phyloP scores from a whole-genome alignment of 2,113 vertebrate species.

The Suricata suricatta region DNA sequence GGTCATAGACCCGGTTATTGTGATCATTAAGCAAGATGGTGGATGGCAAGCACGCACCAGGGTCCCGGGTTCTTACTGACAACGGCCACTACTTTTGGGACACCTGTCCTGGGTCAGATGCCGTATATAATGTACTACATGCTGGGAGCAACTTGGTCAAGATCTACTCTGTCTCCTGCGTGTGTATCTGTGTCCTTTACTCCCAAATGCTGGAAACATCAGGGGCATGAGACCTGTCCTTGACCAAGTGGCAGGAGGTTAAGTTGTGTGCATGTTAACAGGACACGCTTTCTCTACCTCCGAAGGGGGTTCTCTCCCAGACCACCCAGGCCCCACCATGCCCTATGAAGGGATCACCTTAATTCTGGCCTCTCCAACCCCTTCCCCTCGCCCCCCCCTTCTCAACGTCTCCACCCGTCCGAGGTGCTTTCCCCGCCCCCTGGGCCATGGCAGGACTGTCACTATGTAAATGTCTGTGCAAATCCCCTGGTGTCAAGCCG shows the following conservation, averaged over 20 bases:
- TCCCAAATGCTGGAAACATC: neutral
- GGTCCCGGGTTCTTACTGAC: neutral
- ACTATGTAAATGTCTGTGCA: slow-evolving; percentile 74
- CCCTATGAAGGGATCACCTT: neutral
- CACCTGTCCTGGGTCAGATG: rapidly evolving
- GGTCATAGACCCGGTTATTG: rapidly evolving
- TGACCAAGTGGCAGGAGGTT: neutral
- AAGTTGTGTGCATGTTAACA: neutral
- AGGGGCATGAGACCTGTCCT: neutral
- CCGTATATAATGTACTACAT: rapidly evolving
- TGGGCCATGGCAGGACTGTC: rapidly evolving
- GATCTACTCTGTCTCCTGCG: neutral
- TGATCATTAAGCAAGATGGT: neutral
- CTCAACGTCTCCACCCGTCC: neutral
- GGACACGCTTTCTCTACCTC: neutral
- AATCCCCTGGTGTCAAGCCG: neutral
- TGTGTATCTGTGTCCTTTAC: neutral
- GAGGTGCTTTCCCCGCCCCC: neutral
- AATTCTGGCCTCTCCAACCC: neutral
- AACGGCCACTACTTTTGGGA: neutral
- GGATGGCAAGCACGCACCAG: rapidly evolving
- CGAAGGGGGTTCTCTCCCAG: neutral
- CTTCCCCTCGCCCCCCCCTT: neutral
- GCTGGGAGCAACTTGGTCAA: neutral
- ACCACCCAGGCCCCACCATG: neutral